Conservation (phyloP, 2,888 invertebrate species). For the Tigriopus californicus region DNA sequence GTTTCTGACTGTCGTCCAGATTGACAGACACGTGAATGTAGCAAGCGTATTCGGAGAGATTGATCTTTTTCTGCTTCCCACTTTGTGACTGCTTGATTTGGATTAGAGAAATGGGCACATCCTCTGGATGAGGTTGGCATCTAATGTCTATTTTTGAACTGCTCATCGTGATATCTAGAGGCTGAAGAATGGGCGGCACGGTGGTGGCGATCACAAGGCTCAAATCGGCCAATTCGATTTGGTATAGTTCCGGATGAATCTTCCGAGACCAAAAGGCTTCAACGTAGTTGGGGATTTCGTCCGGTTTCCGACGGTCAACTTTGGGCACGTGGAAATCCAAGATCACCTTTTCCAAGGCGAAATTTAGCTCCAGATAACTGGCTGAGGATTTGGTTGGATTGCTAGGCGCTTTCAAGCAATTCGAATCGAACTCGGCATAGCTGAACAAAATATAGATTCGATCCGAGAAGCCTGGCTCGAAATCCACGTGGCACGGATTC, state of each 20-base stretch:
- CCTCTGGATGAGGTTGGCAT: neutral
- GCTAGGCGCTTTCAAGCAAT: neutral
- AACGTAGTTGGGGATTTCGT: neutral
- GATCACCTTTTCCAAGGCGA: neutral
- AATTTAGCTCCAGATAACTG: neutral
- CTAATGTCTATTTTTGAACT: neutral
- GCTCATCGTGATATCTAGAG: neutral
- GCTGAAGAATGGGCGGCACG: neutral
- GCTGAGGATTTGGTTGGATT: no score
- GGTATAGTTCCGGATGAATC: constrained; percentile 9
- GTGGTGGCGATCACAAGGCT: neutral
- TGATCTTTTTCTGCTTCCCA: neutral
- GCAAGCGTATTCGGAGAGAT: neutral
- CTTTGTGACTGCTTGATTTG: neutral
- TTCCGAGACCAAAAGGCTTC: constrained; percentile 11
- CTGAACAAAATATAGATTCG: neutral
- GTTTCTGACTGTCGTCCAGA: neutral
- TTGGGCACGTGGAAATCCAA: constrained; percentile 13
- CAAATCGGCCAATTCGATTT: neutral
- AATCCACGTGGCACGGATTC: neutral
- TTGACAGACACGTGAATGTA: neutral
- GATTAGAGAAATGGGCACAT: neutral
- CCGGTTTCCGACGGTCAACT: constrained; percentile 3
- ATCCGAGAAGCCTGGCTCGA: constrained; percentile 7
- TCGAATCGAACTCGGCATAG: constrained; percentile 10